phyloP scores from a whole-genome alignment of 2,888 invertebrate genomes.

The Xestia sexstrigata region DNA sequence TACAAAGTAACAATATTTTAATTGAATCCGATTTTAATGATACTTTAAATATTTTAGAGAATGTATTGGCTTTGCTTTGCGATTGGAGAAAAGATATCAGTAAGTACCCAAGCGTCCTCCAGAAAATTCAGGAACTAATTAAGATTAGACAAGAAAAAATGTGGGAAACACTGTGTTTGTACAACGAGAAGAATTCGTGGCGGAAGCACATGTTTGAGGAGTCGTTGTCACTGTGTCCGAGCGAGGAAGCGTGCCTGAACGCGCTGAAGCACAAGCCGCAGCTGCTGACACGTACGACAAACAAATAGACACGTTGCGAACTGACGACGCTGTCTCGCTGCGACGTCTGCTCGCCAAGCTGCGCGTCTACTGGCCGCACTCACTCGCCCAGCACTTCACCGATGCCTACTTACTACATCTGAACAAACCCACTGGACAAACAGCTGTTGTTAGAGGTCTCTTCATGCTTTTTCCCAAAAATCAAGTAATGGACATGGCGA shows the following conservation, averaged over 20 bases:
- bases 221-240: slow-evolving; percentile 74
- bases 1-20: slow-evolving; percentile 60
- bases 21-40: slow-evolving; percentile 70
- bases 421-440: slow-evolving; percentile 40
- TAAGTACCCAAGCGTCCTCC: slow-evolving; percentile 69
- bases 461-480: slow-evolving; percentile 15
- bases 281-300: slow-evolving; percentile 68
- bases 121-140: slow-evolving; percentile 73
- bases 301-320: slow-evolving; percentile 67
- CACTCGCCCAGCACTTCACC: slow-evolving; percentile 74
- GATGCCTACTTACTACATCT: slow-evolving; percentile 69
- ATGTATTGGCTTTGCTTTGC: slow-evolving; percentile 71
- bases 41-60: slow-evolving; percentile 60
- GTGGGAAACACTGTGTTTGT: slow-evolving; percentile 71
- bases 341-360: slow-evolving; percentile 74
- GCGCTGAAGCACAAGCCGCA: slow-evolving; percentile 81
- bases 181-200: slow-evolving; percentile 78
- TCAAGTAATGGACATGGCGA: slow-evolving; percentile 71
- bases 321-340: slow-evolving; percentile 70
- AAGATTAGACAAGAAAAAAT: slow-evolving; percentile 69
- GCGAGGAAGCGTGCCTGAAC: slow-evolving; percentile 76
- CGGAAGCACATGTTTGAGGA: slow-evolving; percentile 78
- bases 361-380: slow-evolving; percentile 78
- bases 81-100: slow-evolving; percentile 78
- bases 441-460: too few relatives aligned